These are phyloP conservation scores for Aptenodytes patagonicus DNA, from an alignment of 2,113 vertebrate genomes.

Conservation along the genomic window DNA sequence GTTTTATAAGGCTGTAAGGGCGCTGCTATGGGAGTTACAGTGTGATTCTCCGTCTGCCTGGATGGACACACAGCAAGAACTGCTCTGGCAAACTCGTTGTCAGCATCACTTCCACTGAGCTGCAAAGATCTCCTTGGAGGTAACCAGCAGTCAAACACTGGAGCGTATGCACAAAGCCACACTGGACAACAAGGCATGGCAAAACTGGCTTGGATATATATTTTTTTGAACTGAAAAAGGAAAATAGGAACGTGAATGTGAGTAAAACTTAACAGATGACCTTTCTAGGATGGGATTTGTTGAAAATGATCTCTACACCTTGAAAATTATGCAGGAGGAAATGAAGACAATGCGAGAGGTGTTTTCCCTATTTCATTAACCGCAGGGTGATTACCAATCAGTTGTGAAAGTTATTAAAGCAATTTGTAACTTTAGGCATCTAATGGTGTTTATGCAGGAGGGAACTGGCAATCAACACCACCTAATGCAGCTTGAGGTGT, in stretches of 20 bases:
- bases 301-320: not conserved
- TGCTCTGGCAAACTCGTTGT: not conserved
- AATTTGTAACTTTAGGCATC: constrained; percentile 34
- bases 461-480: constrained; percentile 1
- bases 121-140: not conserved
- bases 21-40: not conserved
- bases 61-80: not conserved
- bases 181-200: not conserved
- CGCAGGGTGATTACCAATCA: constrained; percentile 13
- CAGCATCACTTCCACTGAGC: not conserved
- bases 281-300: not conserved
- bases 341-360: not conserved
- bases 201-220: not conserved
- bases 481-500: not conserved
- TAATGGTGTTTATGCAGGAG: constrained; percentile 8
- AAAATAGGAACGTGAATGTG: not conserved
- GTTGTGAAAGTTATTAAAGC: constrained; percentile 46
- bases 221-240: not conserved
- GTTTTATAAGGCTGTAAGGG: not conserved
- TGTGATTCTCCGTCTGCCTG: rapidly evolving
- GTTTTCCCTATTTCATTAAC: constrained; percentile 22
- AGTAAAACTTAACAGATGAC: not conserved
- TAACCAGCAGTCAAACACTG: not conserved
- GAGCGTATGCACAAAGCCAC: not conserved
- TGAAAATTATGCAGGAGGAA: constrained; percentile 1